Conservation (phyloP, 2,797 vertebrate genomes). For the Pipistrellus pipistrellus region DNA sequence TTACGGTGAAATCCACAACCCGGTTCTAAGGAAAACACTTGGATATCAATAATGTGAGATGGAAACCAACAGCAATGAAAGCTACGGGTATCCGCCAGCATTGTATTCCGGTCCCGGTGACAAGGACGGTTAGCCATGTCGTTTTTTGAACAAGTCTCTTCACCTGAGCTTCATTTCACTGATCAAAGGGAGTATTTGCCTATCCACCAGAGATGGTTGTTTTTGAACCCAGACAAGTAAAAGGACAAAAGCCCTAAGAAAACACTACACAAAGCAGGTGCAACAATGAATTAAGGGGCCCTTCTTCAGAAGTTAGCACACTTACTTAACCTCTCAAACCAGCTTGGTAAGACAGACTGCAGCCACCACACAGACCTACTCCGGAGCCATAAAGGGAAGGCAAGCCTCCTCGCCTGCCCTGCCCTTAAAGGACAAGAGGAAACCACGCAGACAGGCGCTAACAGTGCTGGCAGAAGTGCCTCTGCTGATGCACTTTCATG, state of each 20-base stretch:
- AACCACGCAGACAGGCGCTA: not conserved
- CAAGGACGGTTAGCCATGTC: not conserved
- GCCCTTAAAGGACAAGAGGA: not conserved
- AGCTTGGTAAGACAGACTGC: not conserved
- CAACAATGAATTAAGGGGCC: not conserved
- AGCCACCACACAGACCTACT: not conserved
- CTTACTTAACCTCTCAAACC: not conserved
- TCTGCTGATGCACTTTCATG: not conserved
- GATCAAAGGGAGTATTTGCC: not conserved
- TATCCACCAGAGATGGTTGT: not conserved
- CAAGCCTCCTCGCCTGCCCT: not conserved
- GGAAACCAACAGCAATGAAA: not conserved
- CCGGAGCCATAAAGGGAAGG: not conserved
- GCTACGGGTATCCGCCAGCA: not conserved
- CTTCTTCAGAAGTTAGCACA: not conserved
- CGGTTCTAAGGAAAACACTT: not conserved
- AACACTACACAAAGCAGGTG: not conserved
- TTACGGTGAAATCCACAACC: not conserved
- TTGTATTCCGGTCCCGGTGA: not conserved
- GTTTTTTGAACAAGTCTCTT: not conserved
- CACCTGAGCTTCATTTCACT: not conserved
- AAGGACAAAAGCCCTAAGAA: not conserved
- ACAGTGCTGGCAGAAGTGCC: not conserved
- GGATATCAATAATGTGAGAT: not conserved
- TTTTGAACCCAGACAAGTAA: constrained; percentile 30